Percentiles rank a stretch among this genome's conserved stretches.
Conservation (phyloP, 2,888 invertebrate species). For the Andrena camellia region DNA sequence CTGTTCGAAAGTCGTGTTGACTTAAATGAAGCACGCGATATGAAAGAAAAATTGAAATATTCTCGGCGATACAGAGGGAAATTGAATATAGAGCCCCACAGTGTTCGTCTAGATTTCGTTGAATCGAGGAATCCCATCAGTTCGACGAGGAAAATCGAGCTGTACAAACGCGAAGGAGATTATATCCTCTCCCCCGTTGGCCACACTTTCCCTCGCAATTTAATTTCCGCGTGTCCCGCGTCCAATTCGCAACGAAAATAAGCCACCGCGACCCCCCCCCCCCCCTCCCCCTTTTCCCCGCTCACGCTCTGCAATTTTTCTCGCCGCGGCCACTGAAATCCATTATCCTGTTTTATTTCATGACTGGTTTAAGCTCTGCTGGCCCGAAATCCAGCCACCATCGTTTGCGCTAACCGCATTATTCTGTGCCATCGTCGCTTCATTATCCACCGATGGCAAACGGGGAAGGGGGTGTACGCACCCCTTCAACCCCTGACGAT, state of each 20-base stretch:
- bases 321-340: neutral
- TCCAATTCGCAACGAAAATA: conserved; percentile 1
- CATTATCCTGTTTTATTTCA: conserved; percentile 19
- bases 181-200: neutral
- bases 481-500: no score
- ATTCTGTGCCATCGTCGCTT: conserved; percentile 21
- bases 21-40: no score
- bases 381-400: neutral
- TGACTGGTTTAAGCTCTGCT: neutral
- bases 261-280: neutral
- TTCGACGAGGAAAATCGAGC: neutral
- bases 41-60: no score
- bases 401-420: conserved; percentile 7
- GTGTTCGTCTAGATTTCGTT: neutral
- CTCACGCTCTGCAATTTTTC: neutral
- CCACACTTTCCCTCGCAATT: neutral
- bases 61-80: no score
- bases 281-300: neutral
- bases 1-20: no score
- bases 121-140: neutral
- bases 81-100: no score
- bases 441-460: conserved; percentile 12
- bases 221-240: conserved; percentile 20
- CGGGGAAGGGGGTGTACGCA: no score
- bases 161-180: conserved; percentile 4